Base-by-base conservation (phyloP, 2,113 vertebrate species). In the Ellobius talpinus region DNA sequence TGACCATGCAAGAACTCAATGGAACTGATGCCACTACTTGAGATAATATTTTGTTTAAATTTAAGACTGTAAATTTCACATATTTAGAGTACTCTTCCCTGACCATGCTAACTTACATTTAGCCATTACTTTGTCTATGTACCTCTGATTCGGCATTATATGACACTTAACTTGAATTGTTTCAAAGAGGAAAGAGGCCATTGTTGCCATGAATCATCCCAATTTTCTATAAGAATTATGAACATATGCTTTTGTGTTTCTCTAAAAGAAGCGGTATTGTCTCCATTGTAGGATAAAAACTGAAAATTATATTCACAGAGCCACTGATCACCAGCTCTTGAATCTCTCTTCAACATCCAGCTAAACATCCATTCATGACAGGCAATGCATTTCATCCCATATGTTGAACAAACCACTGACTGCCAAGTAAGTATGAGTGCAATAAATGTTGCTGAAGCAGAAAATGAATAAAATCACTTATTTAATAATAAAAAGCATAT, bases 361-460 rank as follows among this genome's bases (percentile, higher is more conserved):
- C 36, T 21, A n/a, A 2, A 31, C 7, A 13, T 1, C 4, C 2
- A n/a, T 13, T 7, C 17, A 19, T 0, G 1, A 91, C 2, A 73
- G 66, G 7, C 0, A 61, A 36, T 29, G 12, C 7, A 63, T 45
- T 73, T 36, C 1, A 81, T 39, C 45, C 45, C 42, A 42, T 13
- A n/a, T 14, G 7, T n/a, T 4, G 3, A 5, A 55, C 21, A 91
- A 8, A 8, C 7, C 39, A 87, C 52, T 70, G 61, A 50, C 39
- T 31, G 1, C 55, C 58, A 47, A 7, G 7, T 12, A 70, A 82
- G 55, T 36, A 63, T 33, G 39, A 42, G 12, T 9, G 82, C 66
- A 72, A 33, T 74, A 89, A 65, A 29, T 55, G 26, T 73, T 79
- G 84, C 29, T 78, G 76, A 29, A 79, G 23, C 33, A 76, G 73